Evolutionary conservation across 2,888 invertebrate species (phyloP), one percentile per base, ranked within the genome.

Genomic region (Baronia brevicornis): DNA sequence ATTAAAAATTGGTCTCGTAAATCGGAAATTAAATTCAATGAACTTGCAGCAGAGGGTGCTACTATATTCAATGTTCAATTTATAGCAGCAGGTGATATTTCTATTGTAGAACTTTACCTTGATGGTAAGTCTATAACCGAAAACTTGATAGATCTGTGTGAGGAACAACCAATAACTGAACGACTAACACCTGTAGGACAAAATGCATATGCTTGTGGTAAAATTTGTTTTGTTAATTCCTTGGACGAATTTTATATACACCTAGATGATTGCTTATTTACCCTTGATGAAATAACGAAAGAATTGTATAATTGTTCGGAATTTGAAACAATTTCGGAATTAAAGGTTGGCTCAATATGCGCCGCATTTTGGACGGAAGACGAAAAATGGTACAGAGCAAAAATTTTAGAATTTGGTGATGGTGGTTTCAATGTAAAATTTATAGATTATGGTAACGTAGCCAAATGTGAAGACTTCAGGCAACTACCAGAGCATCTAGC

Each of bases 221-320:
- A 88, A 53, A 82, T 93, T 1, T 89, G 90, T 51, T 89, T 90
- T 48, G 79, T 89, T 1, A 89, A 89, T 51, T 88, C 90, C 0
- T 85, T 90, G 0, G 86, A 87, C 11, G 91, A 93, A 43, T 93
- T 94, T 60, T 93, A 91, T 73, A 80, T 94, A 4, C 93, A 91
- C 44, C 67, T 89, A 22, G 88, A 88, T 26, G 86, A 85, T 30
- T 75, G 84, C 6, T 68, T 84, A 0, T 57, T 80, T 1, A 85
- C 87, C 39, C 62, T 91, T 4, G 89, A 90, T 51, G 86, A 85
- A 51, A 84, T 91, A n/a, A 85, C 86, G 0, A 87, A 88, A 22
- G 82, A 78, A 43, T 67, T 91, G 41, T 60, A 71, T 3, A 63
- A 69, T n/a, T 84, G 87, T 3, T 69, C 80, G 1, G 75, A 78